Percentiles rank a stretch among this genome's conserved stretches.
These are phyloP conservation scores for Leptinotarsa haldemani DNA, from an alignment of 2,888 invertebrate species.

Conservation along the genomic window DNA sequence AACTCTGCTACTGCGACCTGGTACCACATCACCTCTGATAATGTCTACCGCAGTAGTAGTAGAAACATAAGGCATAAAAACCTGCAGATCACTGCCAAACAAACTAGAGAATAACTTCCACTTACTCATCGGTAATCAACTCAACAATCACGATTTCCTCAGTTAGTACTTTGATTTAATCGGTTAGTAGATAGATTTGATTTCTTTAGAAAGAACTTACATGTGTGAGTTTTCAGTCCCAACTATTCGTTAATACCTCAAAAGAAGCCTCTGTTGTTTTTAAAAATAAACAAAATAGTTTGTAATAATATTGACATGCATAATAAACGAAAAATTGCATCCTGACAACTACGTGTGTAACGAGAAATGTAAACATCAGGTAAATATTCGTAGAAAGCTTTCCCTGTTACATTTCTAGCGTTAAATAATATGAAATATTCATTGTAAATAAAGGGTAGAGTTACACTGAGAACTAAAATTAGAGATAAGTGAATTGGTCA, in stretches of 20 bases:
- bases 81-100: no score
- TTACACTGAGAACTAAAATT: slow-evolving; percentile 33
- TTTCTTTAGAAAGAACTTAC: neutral
- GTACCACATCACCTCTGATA: no score
- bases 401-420: slow-evolving; percentile 52
- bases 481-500: slow-evolving; percentile 22
- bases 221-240: slow-evolving; percentile 33
- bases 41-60: no score
- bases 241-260: slow-evolving; percentile 40
- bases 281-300: slow-evolving; percentile 43
- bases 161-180: neutral
- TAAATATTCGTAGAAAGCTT: slow-evolving; percentile 49
- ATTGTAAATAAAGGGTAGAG: slow-evolving; percentile 40
- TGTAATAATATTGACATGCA: slow-evolving; percentile 44
- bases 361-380: slow-evolving; percentile 40
- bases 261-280: slow-evolving; percentile 42
- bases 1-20: no score
- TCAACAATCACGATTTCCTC: no score
- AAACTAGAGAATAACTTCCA: no score
- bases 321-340: slow-evolving; percentile 27
- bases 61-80: no score
- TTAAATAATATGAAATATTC: slow-evolving; percentile 45
- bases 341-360: slow-evolving; percentile 33
- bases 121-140: no score
- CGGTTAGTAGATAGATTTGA: slow-evolving; percentile 23